Percentiles rank a stretch among this genome's conserved stretches.
Evolutionary conservation across 1,140 invertebrate genomes (phyloP).

Genomic region (Polyergus mexicanus): DNA sequence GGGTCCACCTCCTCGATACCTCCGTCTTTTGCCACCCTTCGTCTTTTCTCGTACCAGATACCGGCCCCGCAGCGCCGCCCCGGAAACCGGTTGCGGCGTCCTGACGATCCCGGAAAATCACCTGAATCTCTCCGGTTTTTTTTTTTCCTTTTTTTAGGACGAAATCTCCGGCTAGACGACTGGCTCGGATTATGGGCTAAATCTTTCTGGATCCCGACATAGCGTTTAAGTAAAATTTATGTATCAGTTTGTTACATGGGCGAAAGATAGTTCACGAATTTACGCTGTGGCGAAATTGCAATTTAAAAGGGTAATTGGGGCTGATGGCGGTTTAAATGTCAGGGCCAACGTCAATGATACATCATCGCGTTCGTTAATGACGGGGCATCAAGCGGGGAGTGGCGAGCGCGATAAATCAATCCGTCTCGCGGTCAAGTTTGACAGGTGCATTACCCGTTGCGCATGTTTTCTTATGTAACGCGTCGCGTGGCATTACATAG

Average conservation of each 20-base stretch:
- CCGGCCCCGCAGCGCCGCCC: neutral
- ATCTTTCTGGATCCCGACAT: neutral
- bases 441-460: constrained; percentile 41
- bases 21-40: constrained; percentile 32
- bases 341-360: constrained; percentile 48
- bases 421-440: constrained; percentile 32
- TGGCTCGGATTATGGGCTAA: neutral
- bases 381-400: constrained; percentile 14
- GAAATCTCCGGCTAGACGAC: too few relatives aligned
- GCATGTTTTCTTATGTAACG: constrained; percentile 34
- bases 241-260: too few relatives aligned
- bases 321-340: constrained; percentile 42
- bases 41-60: neutral
- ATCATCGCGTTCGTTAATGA: constrained; percentile 43
- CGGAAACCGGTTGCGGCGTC: constrained; percentile 13
- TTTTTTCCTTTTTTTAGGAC: too few relatives aligned
- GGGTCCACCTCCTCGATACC: constrained; percentile 43
- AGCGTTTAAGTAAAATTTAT: too few relatives aligned
- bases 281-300: neutral
- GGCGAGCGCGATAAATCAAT: constrained; percentile 50
- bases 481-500: constrained; percentile 4
- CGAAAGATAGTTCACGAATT: neutral
- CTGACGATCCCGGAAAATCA: neutral
- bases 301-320: constrained; percentile 23
- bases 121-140: neutral